Evolutionary conservation across 64 coral and sea anemone species (phyloP).

Genomic region (Actinia equina): DNA sequence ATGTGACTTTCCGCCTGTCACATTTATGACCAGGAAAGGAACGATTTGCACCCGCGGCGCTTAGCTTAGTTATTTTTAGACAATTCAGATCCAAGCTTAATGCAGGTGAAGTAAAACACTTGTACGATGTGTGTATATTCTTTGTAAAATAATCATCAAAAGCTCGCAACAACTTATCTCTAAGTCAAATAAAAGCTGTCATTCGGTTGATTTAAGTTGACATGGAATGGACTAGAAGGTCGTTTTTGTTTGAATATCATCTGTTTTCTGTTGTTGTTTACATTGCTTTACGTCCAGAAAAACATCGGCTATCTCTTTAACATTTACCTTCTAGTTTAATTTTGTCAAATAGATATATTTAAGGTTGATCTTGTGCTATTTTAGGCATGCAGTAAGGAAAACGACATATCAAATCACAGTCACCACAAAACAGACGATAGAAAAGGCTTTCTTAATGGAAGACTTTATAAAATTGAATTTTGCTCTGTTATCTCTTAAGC

Average conservation of each 20-base stretch:
- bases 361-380: neutral
- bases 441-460: neutral
- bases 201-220: neutral
- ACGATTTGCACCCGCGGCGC: neutral
- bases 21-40: neutral
- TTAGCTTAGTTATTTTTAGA: neutral
- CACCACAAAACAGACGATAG: neutral
- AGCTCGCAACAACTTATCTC: slow-evolving; percentile 4
- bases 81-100: neutral
- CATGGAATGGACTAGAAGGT: neutral
- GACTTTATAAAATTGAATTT: neutral
- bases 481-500: neutral
- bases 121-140: neutral
- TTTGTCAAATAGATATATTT: neutral
- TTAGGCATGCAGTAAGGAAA: neutral
- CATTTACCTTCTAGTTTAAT: neutral
- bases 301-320: neutral
- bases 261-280: neutral
- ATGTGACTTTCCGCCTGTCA: neutral
- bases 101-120: neutral
- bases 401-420: neutral
- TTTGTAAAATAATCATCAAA: slow-evolving; percentile 4
- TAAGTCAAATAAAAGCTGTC: neutral
- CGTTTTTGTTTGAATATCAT: neutral
- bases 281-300: neutral